Evolutionary conservation across 2,888 invertebrate genomes (phyloP).

Genomic region (Leucania comma): DNA sequence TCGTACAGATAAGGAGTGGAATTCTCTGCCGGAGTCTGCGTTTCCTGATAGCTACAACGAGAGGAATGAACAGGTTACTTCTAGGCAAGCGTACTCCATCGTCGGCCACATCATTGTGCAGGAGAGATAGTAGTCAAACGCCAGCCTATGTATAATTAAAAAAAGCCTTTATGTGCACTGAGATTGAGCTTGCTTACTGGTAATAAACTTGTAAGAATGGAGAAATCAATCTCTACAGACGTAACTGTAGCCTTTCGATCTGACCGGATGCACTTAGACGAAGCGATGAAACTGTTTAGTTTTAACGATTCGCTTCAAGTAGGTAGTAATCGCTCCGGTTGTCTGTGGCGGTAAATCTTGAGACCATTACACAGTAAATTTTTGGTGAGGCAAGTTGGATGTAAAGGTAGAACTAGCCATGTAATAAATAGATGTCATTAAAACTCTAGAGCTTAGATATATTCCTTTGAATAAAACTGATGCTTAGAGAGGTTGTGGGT

Average conservation of each 20-base stretch:
- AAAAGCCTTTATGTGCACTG: too few relatives aligned
- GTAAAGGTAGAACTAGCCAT: neutral
- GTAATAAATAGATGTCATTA: neutral
- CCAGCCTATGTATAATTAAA: too few relatives aligned
- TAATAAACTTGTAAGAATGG: neutral
- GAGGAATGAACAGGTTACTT: too few relatives aligned
- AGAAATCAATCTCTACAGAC: constrained; percentile 1
- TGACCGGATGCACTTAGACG: constrained; percentile 5
- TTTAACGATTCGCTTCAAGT: constrained; percentile 23
- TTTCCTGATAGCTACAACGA: too few relatives aligned
- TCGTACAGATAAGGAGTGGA: too few relatives aligned
- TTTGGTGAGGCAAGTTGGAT: neutral
- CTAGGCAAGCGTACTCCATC: too few relatives aligned
- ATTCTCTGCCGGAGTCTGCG: too few relatives aligned
- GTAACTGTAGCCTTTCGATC: neutral
- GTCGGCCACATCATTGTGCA: too few relatives aligned
- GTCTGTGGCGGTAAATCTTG: constrained; percentile 4
- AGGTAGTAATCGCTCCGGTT: neutral
- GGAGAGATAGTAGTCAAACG: too few relatives aligned
- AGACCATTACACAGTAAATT: neutral
- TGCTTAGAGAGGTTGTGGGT: too few relatives aligned
- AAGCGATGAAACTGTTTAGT: neutral
- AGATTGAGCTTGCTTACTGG: too few relatives aligned
- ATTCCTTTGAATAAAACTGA: neutral
- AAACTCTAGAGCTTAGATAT: neutral